phyloP scores from a whole-genome alignment of 2,113 vertebrate genomes.

The Platichthys stellatus region DNA sequence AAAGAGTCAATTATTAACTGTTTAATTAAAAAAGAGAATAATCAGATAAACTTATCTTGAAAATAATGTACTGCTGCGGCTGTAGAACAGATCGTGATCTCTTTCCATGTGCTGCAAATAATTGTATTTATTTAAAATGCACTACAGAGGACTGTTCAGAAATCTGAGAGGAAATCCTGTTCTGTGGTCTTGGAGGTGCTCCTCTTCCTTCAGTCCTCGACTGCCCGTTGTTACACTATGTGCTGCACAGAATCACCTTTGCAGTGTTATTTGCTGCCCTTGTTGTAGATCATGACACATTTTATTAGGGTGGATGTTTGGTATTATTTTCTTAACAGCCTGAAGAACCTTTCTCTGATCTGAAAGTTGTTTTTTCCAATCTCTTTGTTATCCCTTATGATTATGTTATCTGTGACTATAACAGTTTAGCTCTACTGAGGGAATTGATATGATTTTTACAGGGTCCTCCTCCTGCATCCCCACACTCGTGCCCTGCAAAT shows the following conservation, averaged over 20 bases:
- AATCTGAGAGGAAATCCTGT: neutral
- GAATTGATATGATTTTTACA: conserved; percentile 39
- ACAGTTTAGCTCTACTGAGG: conserved; percentile 43
- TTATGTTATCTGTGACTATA: conserved; percentile 36
- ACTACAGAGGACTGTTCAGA: too few relatives aligned
- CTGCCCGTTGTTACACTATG: neutral
- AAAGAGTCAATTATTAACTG: too few relatives aligned
- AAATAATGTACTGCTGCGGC: too few relatives aligned
- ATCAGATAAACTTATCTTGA: too few relatives aligned
- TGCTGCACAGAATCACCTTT: conserved; percentile 20
- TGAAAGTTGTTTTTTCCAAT: conserved; percentile 36
- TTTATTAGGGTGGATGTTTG: conserved; percentile 39
- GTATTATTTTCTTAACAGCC: conserved; percentile 36
- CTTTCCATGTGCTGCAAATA: too few relatives aligned
- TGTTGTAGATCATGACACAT: conserved; percentile 44
- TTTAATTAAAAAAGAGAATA: too few relatives aligned
- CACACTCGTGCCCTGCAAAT: conserved; percentile 55
- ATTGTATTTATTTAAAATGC: too few relatives aligned
- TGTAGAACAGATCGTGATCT: too few relatives aligned
- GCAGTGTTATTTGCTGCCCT: conserved; percentile 20
- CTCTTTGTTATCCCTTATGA: conserved; percentile 55
- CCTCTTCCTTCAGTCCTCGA: neutral
- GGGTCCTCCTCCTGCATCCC: conserved; percentile 26
- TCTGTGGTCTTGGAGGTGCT: neutral
- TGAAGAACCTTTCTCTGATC: conserved; percentile 38